A percentile compares a stretch with the other conserved stretches of the same genome.
These are phyloP conservation scores for Benthosema pterotum DNA, from an alignment of 2,797 vertebrate genomes.

Conservation along the genomic window DNA sequence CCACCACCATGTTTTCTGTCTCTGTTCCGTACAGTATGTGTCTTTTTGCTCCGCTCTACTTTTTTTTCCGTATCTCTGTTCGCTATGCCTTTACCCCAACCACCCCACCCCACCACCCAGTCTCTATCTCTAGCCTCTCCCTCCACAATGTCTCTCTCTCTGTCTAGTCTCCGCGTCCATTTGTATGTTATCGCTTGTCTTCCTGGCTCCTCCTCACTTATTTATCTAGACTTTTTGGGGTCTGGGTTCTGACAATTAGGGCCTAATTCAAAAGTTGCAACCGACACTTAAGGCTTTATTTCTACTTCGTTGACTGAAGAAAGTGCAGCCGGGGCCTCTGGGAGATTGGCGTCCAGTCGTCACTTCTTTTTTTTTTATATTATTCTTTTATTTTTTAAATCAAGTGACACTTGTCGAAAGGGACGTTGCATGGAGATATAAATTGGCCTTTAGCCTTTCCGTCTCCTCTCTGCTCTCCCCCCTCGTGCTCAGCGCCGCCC, in stretches of 20 bases:
- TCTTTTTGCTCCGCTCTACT: too few relatives aligned
- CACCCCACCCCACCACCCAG: too few relatives aligned
- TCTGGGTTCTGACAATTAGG: neutral
- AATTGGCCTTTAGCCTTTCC: slow-evolving; percentile 6
- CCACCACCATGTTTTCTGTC: too few relatives aligned
- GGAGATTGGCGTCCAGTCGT: neutral
- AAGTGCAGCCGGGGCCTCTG: too few relatives aligned
- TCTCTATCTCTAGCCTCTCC: slow-evolving; percentile 11
- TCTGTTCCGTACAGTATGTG: too few relatives aligned
- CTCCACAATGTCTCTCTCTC: slow-evolving; percentile 20
- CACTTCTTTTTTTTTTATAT: neutral
- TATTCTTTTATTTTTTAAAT: slow-evolving; percentile 1
- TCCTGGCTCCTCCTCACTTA: neutral
- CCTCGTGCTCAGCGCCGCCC: slow-evolving; percentile 34
- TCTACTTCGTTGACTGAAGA: neutral
- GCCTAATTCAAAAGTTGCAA: slow-evolving; percentile 20
- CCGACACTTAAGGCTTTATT: neutral
- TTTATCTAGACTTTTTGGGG: neutral
- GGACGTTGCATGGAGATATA: neutral
- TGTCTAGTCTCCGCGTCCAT: neutral
- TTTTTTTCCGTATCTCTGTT: too few relatives aligned
- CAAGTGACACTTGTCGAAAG: neutral
- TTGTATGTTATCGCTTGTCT: neutral
- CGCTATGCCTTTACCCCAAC: too few relatives aligned
- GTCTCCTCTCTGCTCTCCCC: slow-evolving; percentile 14